These are phyloP conservation scores for Hyles vespertilio DNA, from an alignment of 1,140 invertebrate species.

Conservation along the genomic window DNA sequence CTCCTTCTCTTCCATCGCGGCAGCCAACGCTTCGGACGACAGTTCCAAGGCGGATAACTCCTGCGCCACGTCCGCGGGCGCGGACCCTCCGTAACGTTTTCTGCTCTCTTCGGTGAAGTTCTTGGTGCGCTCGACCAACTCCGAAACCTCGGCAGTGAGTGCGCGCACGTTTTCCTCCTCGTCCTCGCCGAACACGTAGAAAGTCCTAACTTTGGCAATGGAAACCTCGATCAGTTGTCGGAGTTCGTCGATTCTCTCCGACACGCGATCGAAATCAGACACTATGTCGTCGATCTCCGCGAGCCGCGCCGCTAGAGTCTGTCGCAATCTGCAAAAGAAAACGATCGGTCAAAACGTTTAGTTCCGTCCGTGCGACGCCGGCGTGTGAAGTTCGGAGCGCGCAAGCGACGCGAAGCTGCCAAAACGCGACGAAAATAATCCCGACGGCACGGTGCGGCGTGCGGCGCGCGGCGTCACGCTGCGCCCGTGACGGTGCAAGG, in stretches of 20 bases:
- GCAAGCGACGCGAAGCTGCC: constrained; percentile 48
- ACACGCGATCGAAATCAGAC: constrained; percentile 71
- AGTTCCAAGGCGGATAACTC: constrained; percentile 86
- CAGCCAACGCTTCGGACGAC: constrained; percentile 84
- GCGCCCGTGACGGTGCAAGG: constrained; percentile 59
- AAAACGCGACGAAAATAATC: constrained; percentile 70
- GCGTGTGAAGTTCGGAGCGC: constrained; percentile 34
- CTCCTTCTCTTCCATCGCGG: constrained; percentile 90
- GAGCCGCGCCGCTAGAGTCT: constrained; percentile 70
- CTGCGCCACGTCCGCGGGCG: constrained; percentile 85
- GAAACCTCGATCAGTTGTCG: constrained; percentile 79
- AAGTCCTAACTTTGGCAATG: constrained; percentile 78
- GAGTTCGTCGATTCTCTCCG: constrained; percentile 80
- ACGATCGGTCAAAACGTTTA: constrained; percentile 32
- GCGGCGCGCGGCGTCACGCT: constrained; percentile 40
- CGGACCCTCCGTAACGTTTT: constrained; percentile 81
- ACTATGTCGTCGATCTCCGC: constrained; percentile 69
- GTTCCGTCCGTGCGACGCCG: constrained; percentile 27
- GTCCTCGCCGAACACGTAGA: constrained; percentile 86
- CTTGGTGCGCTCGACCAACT: constrained; percentile 77
- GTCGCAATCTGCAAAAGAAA: constrained; percentile 70
- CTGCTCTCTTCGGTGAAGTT: constrained; percentile 80
- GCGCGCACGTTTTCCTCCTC: constrained; percentile 76
- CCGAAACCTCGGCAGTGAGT: constrained; percentile 72
- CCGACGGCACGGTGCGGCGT: constrained; percentile 46